These are phyloP conservation scores for Cochlearius cochlearius DNA, from an alignment of 2,113 vertebrate species.

Conservation along the genomic window DNA sequence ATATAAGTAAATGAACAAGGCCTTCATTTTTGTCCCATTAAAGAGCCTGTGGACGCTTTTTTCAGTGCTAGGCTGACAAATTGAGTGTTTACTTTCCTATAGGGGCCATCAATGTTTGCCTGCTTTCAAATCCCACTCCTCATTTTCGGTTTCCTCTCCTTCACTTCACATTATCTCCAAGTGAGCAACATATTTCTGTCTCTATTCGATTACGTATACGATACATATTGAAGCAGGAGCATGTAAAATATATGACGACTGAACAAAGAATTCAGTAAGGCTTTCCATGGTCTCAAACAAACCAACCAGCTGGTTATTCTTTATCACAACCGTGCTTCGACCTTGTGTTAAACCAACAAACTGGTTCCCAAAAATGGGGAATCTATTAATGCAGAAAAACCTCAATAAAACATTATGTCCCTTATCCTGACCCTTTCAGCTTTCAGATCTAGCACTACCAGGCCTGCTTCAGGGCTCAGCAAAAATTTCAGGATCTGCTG, in stretches of 20 bases:
- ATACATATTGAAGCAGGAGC: neutral
- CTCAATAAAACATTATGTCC: neutral
- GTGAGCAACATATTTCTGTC: neutral
- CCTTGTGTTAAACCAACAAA: neutral
- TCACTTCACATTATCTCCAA: neutral
- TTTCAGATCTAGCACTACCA: neutral
- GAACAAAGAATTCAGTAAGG: neutral
- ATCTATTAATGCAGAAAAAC: neutral
- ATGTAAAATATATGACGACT: neutral
- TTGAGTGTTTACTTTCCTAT: neutral
- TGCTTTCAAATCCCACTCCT: neutral
- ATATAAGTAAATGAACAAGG: neutral
- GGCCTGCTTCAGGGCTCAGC: neutral
- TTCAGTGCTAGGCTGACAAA: neutral
- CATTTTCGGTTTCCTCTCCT: neutral
- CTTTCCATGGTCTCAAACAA: neutral
- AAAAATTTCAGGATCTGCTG: neutral
- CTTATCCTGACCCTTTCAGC: neutral
- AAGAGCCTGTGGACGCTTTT: neutral
- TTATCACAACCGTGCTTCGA: neutral
- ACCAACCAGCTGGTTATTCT: neutral
- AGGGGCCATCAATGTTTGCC: neutral
- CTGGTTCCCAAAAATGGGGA: neutral
- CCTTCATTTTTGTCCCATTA: neutral
- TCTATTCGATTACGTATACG: rapidly evolving